A percentile compares a stretch with the other conserved stretches of the same genome.
Evolutionary conservation across 2,888 invertebrate genomes (phyloP).

Genomic region (Limenitis camilla): DNA sequence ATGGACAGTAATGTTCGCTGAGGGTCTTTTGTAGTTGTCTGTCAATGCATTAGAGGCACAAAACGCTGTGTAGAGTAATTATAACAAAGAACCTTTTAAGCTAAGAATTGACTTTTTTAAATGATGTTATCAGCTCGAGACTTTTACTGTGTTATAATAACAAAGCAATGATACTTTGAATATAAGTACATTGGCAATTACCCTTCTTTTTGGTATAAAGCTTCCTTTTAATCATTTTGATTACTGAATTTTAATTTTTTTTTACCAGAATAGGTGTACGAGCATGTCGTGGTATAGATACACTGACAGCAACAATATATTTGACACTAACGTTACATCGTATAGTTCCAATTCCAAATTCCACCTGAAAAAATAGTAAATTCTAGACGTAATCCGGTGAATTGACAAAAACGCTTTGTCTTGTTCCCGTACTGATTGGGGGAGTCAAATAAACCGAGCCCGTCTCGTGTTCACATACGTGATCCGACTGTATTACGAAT

Average conservation of each 20-base stretch:
- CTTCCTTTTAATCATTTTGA: no score
- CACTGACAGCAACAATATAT: background rate
- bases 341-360: conserved; percentile 8
- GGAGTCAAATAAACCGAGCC: conserved; percentile 54
- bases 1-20: conserved; percentile 31
- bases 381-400: conserved; percentile 29
- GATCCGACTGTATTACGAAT: conserved; percentile 26
- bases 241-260: no score
- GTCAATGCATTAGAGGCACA: conserved; percentile 24
- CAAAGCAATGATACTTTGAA: no score
- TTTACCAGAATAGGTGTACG: no score
- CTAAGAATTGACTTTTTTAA: conserved; percentile 7
- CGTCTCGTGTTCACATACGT: conserved; percentile 36
- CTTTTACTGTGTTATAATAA: background rate
- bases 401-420: conserved; percentile 51
- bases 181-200: no score
- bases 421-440: conserved; percentile 57
- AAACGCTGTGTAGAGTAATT: conserved; percentile 8
- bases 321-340: background rate
- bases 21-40: conserved; percentile 27
- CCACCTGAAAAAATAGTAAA: conserved; percentile 27
- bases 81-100: conserved; percentile 10
- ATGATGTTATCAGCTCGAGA: no score
- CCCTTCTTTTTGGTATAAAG: no score
- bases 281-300: background rate